Conservation (phyloP, 1,140 invertebrate genomes). For the Pygmarrhopalites habei region DNA sequence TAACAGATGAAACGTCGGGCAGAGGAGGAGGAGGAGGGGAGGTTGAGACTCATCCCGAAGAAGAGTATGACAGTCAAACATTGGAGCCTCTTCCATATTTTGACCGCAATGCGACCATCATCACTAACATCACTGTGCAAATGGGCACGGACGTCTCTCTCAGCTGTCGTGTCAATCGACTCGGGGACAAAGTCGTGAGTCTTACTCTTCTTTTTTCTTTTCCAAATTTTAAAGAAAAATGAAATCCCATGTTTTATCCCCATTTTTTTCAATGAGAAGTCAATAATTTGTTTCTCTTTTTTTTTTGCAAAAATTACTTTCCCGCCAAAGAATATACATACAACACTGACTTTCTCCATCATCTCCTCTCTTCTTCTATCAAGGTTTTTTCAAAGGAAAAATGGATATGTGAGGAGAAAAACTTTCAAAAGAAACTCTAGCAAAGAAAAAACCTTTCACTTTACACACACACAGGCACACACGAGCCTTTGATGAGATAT, state of each 20-base stretch:
- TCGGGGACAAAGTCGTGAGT: slow-evolving; percentile 36
- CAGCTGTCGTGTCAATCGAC: slow-evolving; percentile 34
- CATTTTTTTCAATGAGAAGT: background rate
- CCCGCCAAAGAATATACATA: too few species aligned
- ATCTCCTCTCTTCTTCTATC: too few species aligned
- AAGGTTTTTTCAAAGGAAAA: too few species aligned
- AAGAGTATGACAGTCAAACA: slow-evolving; percentile 29
- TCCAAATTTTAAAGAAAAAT: too few species aligned
- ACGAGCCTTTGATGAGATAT: too few species aligned
- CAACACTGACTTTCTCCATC: too few species aligned
- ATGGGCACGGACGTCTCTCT: slow-evolving; percentile 37
- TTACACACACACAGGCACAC: too few species aligned
- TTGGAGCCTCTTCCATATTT: slow-evolving; percentile 31
- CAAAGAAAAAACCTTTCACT: too few species aligned
- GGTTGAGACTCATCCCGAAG: background rate
- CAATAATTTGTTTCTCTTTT: background rate
- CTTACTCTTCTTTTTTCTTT: background rate
- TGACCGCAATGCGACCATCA: slow-evolving; percentile 30
- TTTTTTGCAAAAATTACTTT: background rate
- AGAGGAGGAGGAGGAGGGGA: background rate
- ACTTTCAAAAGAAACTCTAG: too few species aligned
- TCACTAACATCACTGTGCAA: slow-evolving; percentile 34
- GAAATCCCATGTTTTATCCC: background rate
- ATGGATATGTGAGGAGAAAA: too few species aligned
- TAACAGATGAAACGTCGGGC: background rate